Base-by-base conservation (phyloP, 2,888 invertebrate genomes). In the Drosophila anomalata region DNA sequence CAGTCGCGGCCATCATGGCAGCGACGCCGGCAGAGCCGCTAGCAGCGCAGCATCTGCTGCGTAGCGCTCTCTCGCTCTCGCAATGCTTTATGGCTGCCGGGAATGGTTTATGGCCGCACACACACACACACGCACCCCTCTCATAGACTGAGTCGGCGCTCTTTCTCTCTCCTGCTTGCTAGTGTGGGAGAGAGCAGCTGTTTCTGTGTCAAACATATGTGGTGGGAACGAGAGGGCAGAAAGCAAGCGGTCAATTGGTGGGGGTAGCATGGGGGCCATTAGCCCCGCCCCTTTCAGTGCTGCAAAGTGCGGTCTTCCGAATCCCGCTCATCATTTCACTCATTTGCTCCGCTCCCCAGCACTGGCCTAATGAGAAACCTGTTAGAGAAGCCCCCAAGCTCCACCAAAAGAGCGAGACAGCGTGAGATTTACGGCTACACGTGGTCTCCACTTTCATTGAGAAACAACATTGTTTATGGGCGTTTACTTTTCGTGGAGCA, bases 71-170 rank as follows among this genome's bases (percentile, higher is more conserved):
- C 84, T 87, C 83, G 58, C 75, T 91, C 79, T 50, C 78, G 83
- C 89, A 82, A 90, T 92, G 89, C 83, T 92, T 92, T 92, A 92
- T 91, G 90, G 89, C 90, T 87, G 89, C 88, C 87, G 78, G 83
- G 85, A 89, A 91, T 91, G 90, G 88, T 92, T 92, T 92, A 92
- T 92, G 89, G 84, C 54, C 90, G 78, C 74, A 74, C 59, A 73
- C 74, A 77, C 70, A 54, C 17, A 55, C 44, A 42, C 33, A 33
- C 33, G 4, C 48, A 55, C 44, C 44, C 41, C 17, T 48, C 17
- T 36, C 36, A 5, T 33, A 47, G 47, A 52, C 56, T 59, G 53
- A 58, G 59, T 59, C 54, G 57, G 71, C 66, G 71, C 59, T 58
- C 41, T 67, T 75, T 75, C 78, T 77, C 86, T 75, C 87, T 70